phyloP scores from a whole-genome alignment of 2,797 vertebrate species.

The Phalanger gymnotis region DNA sequence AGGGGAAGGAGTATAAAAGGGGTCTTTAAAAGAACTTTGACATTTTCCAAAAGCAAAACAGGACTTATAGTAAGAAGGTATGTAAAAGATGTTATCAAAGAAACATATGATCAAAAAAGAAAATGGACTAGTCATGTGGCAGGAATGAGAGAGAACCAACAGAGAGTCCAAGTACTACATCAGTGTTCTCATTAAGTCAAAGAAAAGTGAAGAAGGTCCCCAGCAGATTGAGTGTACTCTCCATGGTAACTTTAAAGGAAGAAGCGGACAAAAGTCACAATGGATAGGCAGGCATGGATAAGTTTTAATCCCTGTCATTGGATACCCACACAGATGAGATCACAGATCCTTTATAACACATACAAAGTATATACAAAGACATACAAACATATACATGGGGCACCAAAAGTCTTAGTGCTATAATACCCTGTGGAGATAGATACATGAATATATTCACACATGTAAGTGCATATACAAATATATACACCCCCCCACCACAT shows the following conservation, averaged over 20 bases:
- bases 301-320: not conserved
- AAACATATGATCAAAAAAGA: not conserved
- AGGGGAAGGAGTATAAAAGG: not conserved
- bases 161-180: not conserved
- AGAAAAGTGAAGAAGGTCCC: not conserved
- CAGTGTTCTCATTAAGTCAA: not conserved
- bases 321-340: not conserved
- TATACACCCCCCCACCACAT: not conserved
- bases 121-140: not conserved
- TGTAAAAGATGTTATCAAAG: not conserved
- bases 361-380: not conserved
- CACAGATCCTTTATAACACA: not conserved
- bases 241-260: not conserved
- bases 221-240: not conserved
- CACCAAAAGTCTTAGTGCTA: not conserved
- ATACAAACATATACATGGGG: not conserved
- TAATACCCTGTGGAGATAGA: not conserved
- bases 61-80: not conserved
- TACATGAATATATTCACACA: not conserved
- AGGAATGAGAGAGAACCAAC: not conserved
- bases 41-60: not conserved
- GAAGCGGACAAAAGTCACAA: not conserved
- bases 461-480: not conserved
- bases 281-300: not conserved
- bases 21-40: not conserved